phyloP scores from a whole-genome alignment of 2,888 invertebrate species.

The Agelastica alni region DNA sequence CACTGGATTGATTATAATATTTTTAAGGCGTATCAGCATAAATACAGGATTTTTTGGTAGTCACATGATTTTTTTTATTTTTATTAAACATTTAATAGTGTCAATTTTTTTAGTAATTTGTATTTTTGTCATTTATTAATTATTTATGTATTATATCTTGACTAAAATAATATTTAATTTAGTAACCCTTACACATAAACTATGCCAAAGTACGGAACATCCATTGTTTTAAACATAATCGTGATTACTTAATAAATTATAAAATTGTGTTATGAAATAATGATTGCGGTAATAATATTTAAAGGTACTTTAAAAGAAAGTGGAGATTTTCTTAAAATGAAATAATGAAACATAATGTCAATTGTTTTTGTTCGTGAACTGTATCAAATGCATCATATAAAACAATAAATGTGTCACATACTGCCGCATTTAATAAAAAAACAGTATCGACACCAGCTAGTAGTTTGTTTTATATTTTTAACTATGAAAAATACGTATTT shows the following conservation, averaged over 20 bases:
- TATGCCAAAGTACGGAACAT: too few species aligned
- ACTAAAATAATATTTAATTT: too few species aligned
- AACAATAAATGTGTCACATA: constrained; percentile 24
- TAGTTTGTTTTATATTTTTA: not conserved
- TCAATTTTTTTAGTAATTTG: too few species aligned
- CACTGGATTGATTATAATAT: too few species aligned
- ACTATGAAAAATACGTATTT: constrained; percentile 13
- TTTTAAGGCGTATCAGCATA: too few species aligned
- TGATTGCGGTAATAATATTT: constrained; percentile 11
- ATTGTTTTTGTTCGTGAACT: constrained; percentile 47
- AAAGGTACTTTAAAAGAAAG: constrained; percentile 37
- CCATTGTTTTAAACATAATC: not conserved
- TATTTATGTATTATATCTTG: too few species aligned
- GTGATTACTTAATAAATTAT: not conserved
- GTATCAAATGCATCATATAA: constrained; percentile 49
- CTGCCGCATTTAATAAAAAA: constrained; percentile 2
- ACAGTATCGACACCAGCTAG: not conserved
- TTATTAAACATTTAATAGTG: too few species aligned
- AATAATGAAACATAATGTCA: constrained; percentile 49
- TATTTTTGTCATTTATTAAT: too few species aligned
- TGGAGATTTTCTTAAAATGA: constrained; percentile 32
- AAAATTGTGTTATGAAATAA: constrained; percentile 10
- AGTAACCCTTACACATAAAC: too few species aligned
- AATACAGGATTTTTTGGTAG: too few species aligned
- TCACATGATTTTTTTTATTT: too few species aligned